Base-by-base conservation (phyloP, 1,140 invertebrate genomes). In the Caenorhabditis remanei region DNA sequence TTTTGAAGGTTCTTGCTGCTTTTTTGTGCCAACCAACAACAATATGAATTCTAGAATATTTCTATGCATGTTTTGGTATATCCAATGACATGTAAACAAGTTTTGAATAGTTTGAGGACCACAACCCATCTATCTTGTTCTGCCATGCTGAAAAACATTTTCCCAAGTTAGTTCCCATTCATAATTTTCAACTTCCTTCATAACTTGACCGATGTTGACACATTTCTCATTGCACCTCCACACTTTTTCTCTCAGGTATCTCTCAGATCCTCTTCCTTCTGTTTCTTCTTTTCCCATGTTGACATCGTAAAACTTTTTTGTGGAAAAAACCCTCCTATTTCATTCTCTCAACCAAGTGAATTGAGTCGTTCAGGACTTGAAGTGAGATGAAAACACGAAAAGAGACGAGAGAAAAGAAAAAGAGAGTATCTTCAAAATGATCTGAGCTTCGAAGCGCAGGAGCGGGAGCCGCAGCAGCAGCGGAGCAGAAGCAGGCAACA, bases 381-480 rank as follows among this genome's bases (percentile, higher is more conserved):
- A 40, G 82, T 32, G 48, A 83, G 41, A 16, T 11, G 40, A 24
- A 32, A 79, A 21, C 19, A 50, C 13, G n/a, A 7, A 79, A 41
- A 71, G 40, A 53, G 24, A 83, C 8, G 71, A 50, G 32, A 58
- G 41, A 43, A 55, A 58, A 83, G 55, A 84, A 46, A 41, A 58
- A 46, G 79, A 58, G 71, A 79, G 71, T 79, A 79, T 79, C 71
- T 79, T 79, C 71, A 24, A 14, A 79, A 79, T 79, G 71, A 79
- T 79, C 71, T 50, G 46, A 79, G 71, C 71, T 11, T 65, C 11
- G 14, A 16, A 43, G 65, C 16, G 19, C 19, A 67, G 13, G 63
- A 67, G 63, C 63, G 1, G 63, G 3, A 67, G 50, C 50, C 2
- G 13, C 5, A 16, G 50, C 50, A 53, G 9, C 21, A 21, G 8